These are phyloP conservation scores for Zaprionus davidi DNA, from an alignment of 1,140 invertebrate genomes.

Conservation along the genomic window DNA sequence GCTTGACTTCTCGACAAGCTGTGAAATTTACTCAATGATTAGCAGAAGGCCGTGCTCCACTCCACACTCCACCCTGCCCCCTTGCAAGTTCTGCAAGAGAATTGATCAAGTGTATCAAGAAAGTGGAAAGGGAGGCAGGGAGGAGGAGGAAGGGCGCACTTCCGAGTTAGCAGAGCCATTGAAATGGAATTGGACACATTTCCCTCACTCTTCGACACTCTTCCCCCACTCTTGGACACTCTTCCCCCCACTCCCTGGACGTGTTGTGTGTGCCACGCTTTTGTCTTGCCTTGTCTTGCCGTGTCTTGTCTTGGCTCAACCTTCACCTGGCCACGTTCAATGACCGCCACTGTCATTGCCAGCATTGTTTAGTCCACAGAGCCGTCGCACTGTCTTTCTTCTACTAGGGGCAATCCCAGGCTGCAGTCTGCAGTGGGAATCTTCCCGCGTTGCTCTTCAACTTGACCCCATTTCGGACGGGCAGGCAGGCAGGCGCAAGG, in stretches of 20 bases:
- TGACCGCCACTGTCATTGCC: constrained; percentile 66
- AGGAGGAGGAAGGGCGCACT: neutral
- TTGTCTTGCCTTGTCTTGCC: constrained; percentile 9
- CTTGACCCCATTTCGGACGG: constrained; percentile 56
- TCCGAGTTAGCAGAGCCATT: constrained; percentile 35
- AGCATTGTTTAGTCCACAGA: constrained; percentile 27
- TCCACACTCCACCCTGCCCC: no score
- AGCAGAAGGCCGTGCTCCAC: constrained; percentile 37
- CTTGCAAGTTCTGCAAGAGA: constrained; percentile 7
- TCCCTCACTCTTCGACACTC: neutral
- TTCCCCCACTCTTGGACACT: neutral
- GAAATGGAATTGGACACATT: neutral
- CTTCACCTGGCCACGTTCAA: constrained; percentile 61
- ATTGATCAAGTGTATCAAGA: neutral
- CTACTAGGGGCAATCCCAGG: neutral
- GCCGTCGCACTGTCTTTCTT: constrained; percentile 28
- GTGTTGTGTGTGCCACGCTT: constrained; percentile 34
- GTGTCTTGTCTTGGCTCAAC: constrained; percentile 16
- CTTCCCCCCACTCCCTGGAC: constrained; percentile 12
- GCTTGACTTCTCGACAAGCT: constrained; percentile 46
- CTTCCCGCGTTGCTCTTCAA: constrained; percentile 53
- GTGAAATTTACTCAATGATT: constrained; percentile 68
- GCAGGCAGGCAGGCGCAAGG: constrained; percentile 20
- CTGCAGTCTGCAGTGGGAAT: neutral
- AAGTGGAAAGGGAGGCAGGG: neutral